Evolutionary conservation across 2,888 invertebrate species (phyloP).

Genomic region (Hypena proboscidalis): DNA sequence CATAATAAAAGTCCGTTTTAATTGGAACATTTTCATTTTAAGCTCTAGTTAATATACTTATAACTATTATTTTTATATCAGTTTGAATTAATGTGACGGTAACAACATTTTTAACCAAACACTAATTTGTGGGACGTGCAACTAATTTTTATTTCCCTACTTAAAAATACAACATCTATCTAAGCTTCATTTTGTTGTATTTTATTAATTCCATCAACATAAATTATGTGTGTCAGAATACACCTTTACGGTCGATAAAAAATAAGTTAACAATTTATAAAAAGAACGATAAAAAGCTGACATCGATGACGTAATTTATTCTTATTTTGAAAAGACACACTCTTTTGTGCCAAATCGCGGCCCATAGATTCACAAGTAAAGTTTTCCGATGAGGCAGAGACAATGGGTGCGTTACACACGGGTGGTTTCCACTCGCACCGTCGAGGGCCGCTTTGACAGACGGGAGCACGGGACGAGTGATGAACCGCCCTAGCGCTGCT

Average conservation of each 20-base stretch:
- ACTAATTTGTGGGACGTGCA: constrained; percentile 37
- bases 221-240: constrained; percentile 9
- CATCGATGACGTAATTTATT: constrained; percentile 12
- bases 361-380: constrained; percentile 80
- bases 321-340: constrained; percentile 16
- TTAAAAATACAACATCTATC: constrained; percentile 6
- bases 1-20: constrained; percentile 72
- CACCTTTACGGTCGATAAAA: neutral
- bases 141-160: constrained; percentile 23
- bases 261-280: constrained; percentile 9
- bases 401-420: constrained; percentile 81
- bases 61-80: constrained; percentile 61
- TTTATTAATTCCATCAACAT: constrained; percentile 1
- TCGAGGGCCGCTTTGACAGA: constrained; percentile 62
- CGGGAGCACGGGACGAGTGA: constrained; percentile 61
- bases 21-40: constrained; percentile 70
- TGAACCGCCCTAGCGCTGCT: constrained; percentile 69
- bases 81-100: constrained; percentile 39
- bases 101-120: constrained; percentile 42
- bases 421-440: constrained; percentile 57
- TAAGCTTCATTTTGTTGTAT: neutral
- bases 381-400: constrained; percentile 83
- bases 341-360: constrained; percentile 7
- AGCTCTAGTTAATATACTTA: constrained; percentile 65
- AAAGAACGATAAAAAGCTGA: constrained; percentile 2